phyloP scores from a whole-genome alignment of 2,113 vertebrate genomes.

The Ammospiza caudacuta region DNA sequence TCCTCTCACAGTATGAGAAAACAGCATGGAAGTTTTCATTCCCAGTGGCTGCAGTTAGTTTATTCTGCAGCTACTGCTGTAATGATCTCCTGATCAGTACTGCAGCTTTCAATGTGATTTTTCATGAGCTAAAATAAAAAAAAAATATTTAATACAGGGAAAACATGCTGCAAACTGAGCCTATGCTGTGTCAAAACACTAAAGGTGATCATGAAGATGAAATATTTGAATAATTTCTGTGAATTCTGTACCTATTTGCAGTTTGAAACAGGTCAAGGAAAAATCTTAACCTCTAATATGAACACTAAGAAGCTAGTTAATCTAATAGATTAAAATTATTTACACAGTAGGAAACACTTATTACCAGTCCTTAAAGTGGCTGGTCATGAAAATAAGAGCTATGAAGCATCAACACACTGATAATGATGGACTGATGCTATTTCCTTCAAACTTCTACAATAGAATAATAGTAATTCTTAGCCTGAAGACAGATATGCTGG shows the following conservation, averaged over 20 bases:
- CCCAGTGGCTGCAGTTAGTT: neutral
- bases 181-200: neutral
- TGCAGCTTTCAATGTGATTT: neutral
- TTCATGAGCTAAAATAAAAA: neutral
- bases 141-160: neutral
- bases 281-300: neutral
- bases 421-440: neutral
- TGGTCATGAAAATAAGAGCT: neutral
- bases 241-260: neutral
- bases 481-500: neutral
- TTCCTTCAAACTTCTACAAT: neutral
- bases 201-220: neutral
- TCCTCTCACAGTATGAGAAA: neutral
- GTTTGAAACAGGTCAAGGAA: neutral
- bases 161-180: neutral
- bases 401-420: neutral
- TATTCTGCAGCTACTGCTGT: neutral
- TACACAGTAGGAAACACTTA: neutral
- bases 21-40: fast-evolving
- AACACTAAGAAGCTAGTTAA: neutral
- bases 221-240: neutral
- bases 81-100: neutral
- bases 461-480: neutral
- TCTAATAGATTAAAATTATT: neutral
- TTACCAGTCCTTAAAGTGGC: neutral